A percentile compares a stretch with the other conserved stretches of the same genome.
Evolutionary conservation across 2,888 invertebrate species (phyloP).

Genomic region (Acleris sparsana): DNA sequence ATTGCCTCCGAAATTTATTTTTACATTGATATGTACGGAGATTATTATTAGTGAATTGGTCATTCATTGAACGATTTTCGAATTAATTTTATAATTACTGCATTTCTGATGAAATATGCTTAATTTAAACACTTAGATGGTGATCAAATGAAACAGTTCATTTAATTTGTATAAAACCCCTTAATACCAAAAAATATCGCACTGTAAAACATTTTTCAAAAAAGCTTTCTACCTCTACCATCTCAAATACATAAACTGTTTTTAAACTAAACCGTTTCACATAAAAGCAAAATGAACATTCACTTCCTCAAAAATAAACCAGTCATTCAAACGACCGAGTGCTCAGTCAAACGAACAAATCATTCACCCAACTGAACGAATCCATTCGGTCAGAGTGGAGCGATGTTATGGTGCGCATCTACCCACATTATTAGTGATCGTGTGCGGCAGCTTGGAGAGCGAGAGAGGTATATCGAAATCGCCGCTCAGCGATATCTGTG

Average conservation of each 20-base stretch:
- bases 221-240: too few relatives aligned
- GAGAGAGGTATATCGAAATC: constrained; percentile 90
- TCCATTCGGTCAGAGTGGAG: constrained; percentile 24
- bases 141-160: constrained; percentile 39
- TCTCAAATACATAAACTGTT: too few relatives aligned
- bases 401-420: constrained; percentile 69
- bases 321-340: constrained; percentile 19
- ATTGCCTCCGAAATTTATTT: constrained; percentile 70
- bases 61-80: constrained; percentile 45
- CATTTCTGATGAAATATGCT: constrained; percentile 30
- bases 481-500: constrained; percentile 91
- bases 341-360: not conserved
- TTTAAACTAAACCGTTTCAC: constrained; percentile 26
- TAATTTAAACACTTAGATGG: constrained; percentile 21
- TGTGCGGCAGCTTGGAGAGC: constrained; percentile 85
- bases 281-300: constrained; percentile 38
- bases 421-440: constrained; percentile 82
- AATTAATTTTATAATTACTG: constrained; percentile 39
- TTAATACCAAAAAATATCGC: too few relatives aligned
- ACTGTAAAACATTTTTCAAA: too few relatives aligned
- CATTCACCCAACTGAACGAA: constrained; percentile 7
- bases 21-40: constrained; percentile 75
- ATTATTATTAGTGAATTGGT: constrained; percentile 58
- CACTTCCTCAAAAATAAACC: constrained; percentile 16
- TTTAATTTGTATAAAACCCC: constrained; percentile 10